Evolutionary conservation across 2,888 invertebrate species (phyloP), one percentile per base, ranked within the genome.

Genomic region (Gymnosoma rotundatum): DNA sequence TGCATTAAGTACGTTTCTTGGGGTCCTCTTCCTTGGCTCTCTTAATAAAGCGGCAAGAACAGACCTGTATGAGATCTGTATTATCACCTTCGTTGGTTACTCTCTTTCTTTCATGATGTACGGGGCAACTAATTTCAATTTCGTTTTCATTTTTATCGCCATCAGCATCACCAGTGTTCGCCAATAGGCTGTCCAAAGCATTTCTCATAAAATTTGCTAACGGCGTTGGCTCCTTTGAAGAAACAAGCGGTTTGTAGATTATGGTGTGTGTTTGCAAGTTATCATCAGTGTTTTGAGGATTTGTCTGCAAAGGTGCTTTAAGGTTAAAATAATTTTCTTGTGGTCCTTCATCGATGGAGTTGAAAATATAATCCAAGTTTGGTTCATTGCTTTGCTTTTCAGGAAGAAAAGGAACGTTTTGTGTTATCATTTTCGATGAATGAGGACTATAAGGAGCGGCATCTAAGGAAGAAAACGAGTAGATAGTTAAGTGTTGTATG

Each of bases 1-100:
- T 18, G 18, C 38, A 18, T 36, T 48, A 21, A 63, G 75, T 75
- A n/a, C 38, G 21, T 12, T 63, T 32, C 20, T 80, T 72, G 6
- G 12, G 36, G 25, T 12, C 56, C 5, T 48, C 25, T 4, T 66
- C 67, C 9, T 70, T 72, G 6, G 25, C 8, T 2, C 76, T 83
- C 56, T 88, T 88, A 16, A 82, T 82, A 16, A 86, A 76, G 25
- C 82, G 88, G 54, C 87, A 88, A 0, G 88, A 85, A 67, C 88
- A 88, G 0, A 87, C 86, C 72, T 88, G 86, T 21, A 86, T 81
- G 2, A 87, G n/a, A 20, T 82, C 82, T 21, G 73, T 56, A n/a
- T 76, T 66, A 12, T 83, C 80, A 66, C 58, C 63, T 10, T 10
- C 25, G 9, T 16, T 42, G 56, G 36, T 1, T 20, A 14, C 1